Conservation (phyloP, 2,888 invertebrate genomes). For the Monopis laevigella region DNA sequence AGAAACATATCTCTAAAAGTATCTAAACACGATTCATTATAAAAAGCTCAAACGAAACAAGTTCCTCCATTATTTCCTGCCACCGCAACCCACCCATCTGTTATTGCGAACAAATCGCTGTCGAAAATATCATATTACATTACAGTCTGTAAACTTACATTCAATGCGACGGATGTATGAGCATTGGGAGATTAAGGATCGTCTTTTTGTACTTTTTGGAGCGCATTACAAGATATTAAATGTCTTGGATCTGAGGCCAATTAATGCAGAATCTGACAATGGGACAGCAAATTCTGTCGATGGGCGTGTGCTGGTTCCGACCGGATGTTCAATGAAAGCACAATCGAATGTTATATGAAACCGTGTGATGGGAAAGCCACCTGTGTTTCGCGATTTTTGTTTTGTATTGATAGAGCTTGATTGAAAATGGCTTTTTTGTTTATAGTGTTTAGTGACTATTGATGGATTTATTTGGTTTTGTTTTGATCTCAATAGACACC, state of each 20-base stretch:
- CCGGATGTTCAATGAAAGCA: slow-evolving; percentile 53
- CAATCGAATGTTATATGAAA: slow-evolving; percentile 47
- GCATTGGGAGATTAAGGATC: slow-evolving; percentile 42
- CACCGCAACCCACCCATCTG: slow-evolving; percentile 47
- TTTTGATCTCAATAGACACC: too few relatives aligned
- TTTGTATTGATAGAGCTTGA: slow-evolving; percentile 6
- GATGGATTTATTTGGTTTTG: too few relatives aligned
- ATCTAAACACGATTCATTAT: too few relatives aligned
- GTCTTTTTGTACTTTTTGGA: slow-evolving; percentile 41
- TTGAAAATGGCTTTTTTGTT: slow-evolving; percentile 4
- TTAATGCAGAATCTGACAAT: slow-evolving; percentile 50
- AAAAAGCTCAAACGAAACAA: slow-evolving; percentile 50
- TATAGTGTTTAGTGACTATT: slow-evolving; percentile 2
- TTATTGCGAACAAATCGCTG: slow-evolving; percentile 50
- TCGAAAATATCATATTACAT: slow-evolving; percentile 56
- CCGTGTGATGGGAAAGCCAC: slow-evolving; percentile 40
- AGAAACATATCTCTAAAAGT: too few relatives aligned
- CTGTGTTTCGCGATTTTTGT: slow-evolving; percentile 28
- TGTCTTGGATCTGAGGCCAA: slow-evolving; percentile 56
- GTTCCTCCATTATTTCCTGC: slow-evolving; percentile 25
- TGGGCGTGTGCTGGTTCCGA: slow-evolving; percentile 60
- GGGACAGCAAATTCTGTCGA: slow-evolving; percentile 37
- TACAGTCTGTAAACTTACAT: slow-evolving; percentile 36
- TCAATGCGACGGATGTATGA: slow-evolving; percentile 42
- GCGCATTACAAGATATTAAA: slow-evolving; percentile 50